Conservation (phyloP, 1,140 invertebrate genomes). For the Eulimnadia texana region DNA sequence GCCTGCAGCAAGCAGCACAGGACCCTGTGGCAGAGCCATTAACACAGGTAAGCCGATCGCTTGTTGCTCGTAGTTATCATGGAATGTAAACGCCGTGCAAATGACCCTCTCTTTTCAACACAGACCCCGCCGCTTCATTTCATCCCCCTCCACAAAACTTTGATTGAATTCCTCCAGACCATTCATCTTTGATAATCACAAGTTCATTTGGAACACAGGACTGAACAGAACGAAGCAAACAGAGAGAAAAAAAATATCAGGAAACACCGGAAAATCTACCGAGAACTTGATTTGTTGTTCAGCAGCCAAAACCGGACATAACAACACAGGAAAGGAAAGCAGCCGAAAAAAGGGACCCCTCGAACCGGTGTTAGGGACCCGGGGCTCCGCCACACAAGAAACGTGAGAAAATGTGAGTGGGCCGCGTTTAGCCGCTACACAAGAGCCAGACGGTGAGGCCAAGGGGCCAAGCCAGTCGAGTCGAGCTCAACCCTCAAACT, state of each 20-base stretch:
- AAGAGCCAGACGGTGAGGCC: too few species aligned
- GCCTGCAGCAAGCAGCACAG: neutral
- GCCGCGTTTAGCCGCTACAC: neutral
- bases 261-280: neutral
- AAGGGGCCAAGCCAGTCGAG: neutral
- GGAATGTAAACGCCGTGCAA: neutral
- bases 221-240: neutral
- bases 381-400: neutral
- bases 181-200: too few species aligned
- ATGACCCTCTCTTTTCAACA: neutral
- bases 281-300: neutral
- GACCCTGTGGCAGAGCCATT: neutral
- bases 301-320: neutral
- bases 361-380: neutral
- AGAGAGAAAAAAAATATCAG: neutral
- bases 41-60: neutral
- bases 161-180: too few species aligned
- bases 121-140: too few species aligned
- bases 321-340: neutral
- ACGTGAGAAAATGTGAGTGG: neutral
- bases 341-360: neutral
- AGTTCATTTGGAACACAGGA: too few species aligned
- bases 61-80: neutral
- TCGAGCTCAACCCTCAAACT: neutral
- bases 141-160: too few species aligned